Evolutionary conservation across 2,888 invertebrate species (phyloP).

Genomic region (Acronicta leporina): DNA sequence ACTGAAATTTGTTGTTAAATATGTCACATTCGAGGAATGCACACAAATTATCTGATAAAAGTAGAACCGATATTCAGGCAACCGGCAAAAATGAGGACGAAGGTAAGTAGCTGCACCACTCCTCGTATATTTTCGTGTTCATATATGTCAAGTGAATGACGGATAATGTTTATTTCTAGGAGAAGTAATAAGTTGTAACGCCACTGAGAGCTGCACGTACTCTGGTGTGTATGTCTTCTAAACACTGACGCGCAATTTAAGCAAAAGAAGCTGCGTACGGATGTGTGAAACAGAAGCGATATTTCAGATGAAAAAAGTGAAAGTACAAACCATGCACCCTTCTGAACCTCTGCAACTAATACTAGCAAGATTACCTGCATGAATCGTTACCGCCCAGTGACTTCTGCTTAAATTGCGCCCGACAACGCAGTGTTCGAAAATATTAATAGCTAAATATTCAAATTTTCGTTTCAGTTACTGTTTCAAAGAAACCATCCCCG

Average conservation of each 20-base stretch:
- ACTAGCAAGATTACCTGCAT: background rate
- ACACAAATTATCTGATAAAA: constrained; percentile 81
- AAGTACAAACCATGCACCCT: background rate
- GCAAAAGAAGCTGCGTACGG: background rate
- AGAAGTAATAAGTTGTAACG: constrained; percentile 69
- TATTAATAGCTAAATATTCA: background rate
- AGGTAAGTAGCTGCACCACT: constrained; percentile 66
- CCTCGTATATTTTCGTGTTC: constrained; percentile 7
- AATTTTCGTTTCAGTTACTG: constrained; percentile 74
- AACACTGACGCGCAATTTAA: constrained; percentile 15
- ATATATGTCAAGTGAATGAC: constrained; percentile 29
- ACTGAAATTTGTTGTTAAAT: constrained; percentile 87
- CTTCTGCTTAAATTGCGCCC: constrained; percentile 1
- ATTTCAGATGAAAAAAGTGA: background rate
- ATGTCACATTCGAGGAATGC: constrained; percentile 86
- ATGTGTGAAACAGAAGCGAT: background rate
- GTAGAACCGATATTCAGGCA: constrained; percentile 69
- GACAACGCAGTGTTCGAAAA: background rate
- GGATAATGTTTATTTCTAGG: constrained; percentile 70
- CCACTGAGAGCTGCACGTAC: constrained; percentile 76
- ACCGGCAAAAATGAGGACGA: constrained; percentile 70
- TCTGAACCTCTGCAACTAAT: background rate
- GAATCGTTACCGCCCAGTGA: background rate
- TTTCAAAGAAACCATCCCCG: constrained; percentile 77
- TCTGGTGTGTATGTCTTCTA: constrained; percentile 71